Conservation (phyloP, 2,797 vertebrate genomes). For the Muscicapa comitata region DNA sequence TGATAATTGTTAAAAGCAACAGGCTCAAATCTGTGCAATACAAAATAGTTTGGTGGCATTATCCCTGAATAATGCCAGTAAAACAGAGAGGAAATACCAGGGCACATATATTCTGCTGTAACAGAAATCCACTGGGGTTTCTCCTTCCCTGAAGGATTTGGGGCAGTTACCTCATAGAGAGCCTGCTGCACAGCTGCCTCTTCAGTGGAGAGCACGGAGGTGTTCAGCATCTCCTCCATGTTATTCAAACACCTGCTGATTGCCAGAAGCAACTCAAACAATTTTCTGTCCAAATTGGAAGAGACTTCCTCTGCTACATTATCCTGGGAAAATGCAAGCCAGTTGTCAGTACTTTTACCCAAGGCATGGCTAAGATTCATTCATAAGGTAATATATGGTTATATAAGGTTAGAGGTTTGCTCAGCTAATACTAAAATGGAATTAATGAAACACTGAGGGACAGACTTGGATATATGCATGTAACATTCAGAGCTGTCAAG, state of each 20-base stretch:
- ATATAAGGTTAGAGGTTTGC: background rate
- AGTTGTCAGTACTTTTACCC: background rate
- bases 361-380: background rate
- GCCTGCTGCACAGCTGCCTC: constrained; percentile 68
- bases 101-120: background rate
- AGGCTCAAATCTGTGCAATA: background rate
- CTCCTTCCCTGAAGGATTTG: background rate
- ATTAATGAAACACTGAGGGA: background rate
- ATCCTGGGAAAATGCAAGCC: constrained; percentile 66
- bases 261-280: constrained; percentile 80
- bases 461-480: background rate
- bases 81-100: background rate
- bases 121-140: background rate
- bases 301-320: constrained; percentile 51
- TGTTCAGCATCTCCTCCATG: constrained; percentile 74
- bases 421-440: background rate
- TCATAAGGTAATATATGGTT: background rate
- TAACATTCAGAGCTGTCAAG: background rate
- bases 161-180: constrained; percentile 78
- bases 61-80: background rate
- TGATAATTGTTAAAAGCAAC: background rate
- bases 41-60: background rate
- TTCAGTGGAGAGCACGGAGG: constrained; percentile 45
- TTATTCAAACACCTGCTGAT: constrained; percentile 78
- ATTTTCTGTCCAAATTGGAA: constrained; percentile 75